Conservation (phyloP, 92 coral and sea anemone genomes). For the Zoanthus sansibaricus region DNA sequence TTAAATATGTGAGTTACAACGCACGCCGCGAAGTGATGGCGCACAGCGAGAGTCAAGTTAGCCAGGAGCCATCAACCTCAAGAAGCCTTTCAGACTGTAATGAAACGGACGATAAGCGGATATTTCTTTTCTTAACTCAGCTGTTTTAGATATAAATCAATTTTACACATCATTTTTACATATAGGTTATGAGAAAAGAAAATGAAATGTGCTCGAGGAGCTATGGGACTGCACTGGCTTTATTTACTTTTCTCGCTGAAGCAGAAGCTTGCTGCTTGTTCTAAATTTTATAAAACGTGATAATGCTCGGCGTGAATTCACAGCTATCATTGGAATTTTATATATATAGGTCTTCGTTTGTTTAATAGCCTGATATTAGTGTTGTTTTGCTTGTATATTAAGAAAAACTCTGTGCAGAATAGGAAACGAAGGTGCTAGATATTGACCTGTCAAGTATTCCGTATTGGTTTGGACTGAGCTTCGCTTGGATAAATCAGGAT, state of each 20-base stretch:
- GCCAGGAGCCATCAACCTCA: conserved; percentile 45
- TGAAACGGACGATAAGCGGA: conserved; percentile 47
- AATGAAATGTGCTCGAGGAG: conserved; percentile 8
- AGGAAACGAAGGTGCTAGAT: conserved; percentile 23
- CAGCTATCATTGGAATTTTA: conserved; percentile 20
- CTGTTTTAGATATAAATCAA: conserved; percentile 1
- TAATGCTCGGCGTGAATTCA: conserved; percentile 24
- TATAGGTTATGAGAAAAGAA: background rate
- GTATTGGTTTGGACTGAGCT: conserved; percentile 29
- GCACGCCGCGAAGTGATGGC: conserved; percentile 52
- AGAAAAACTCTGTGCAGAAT: conserved; percentile 23
- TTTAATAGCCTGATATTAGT: conserved; percentile 30
- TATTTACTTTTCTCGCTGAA: conserved; percentile 9
- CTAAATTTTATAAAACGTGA: conserved; percentile 16
- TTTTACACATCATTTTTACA: conserved; percentile 4
- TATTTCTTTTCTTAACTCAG: conserved; percentile 38
- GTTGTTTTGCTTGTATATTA: conserved; percentile 21
- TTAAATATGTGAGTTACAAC: too few relatives aligned
- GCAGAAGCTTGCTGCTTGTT: conserved; percentile 15
- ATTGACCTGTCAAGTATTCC: conserved; percentile 24
- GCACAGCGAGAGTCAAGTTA: conserved; percentile 50
- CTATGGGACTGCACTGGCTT: background rate
- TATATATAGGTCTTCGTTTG: conserved; percentile 6
- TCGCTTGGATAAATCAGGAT: conserved; percentile 24
- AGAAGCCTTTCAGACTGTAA: conserved; percentile 43